A percentile compares a stretch with the other conserved stretches of the same genome.
These are phyloP conservation scores for Rhodinocichla rosea DNA, from an alignment of 2,113 vertebrate genomes.

Conservation along the genomic window DNA sequence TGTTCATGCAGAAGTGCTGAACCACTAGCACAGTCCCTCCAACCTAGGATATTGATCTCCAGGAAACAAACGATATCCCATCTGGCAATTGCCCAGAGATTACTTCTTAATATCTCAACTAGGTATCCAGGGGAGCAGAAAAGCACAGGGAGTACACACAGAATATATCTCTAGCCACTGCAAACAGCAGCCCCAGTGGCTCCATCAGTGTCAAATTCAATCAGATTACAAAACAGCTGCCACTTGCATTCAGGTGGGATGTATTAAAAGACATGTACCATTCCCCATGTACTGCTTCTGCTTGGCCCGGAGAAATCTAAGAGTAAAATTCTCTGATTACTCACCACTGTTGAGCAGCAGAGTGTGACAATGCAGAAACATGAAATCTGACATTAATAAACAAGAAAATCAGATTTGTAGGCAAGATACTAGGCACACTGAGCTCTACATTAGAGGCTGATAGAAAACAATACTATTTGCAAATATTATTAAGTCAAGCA, in stretches of 20 bases:
- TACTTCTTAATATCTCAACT: neutral
- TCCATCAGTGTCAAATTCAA: accelerated
- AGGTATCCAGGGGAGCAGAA: neutral
- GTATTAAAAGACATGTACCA: neutral
- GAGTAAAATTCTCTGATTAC: neutral
- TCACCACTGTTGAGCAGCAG: accelerated
- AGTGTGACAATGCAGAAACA: neutral
- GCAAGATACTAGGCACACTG: neutral
- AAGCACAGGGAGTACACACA: neutral
- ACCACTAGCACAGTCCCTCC: neutral
- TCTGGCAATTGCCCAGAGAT: neutral
- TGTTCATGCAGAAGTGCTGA: neutral
- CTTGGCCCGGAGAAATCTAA: neutral
- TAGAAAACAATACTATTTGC: neutral
- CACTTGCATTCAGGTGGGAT: neutral
- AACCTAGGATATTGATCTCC: neutral
- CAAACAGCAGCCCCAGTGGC: neutral
- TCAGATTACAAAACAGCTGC: neutral
- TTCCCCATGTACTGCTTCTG: neutral
- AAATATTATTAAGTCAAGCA: neutral
- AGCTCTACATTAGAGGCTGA: neutral
- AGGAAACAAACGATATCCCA: neutral
- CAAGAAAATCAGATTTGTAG: neutral
- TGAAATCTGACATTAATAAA: neutral
- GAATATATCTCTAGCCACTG: neutral